Percentiles rank a stretch among this genome's conserved stretches.
These are phyloP conservation scores for Sylvicapra grimmia DNA, from an alignment of 2,113 vertebrate genomes.

Conservation along the genomic window DNA sequence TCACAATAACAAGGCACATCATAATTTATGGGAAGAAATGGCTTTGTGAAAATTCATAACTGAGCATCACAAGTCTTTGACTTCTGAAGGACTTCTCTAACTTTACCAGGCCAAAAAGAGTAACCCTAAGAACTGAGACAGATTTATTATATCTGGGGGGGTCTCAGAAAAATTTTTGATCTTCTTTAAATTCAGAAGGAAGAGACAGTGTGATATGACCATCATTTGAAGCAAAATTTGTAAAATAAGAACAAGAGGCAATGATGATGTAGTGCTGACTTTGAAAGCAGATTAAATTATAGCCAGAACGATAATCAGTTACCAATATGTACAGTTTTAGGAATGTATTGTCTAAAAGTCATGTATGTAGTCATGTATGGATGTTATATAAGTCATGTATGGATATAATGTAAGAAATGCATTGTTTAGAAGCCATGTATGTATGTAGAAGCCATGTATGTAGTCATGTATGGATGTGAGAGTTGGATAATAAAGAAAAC, in stretches of 20 bases:
- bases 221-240: constrained; percentile 66
- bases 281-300: constrained; percentile 37
- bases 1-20: neutral
- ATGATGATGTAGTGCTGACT: constrained; percentile 30
- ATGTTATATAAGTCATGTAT: neutral
- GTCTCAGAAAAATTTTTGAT: constrained; percentile 73
- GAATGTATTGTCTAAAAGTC: neutral
- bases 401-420: neutral
- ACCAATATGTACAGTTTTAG: neutral
- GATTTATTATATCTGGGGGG: constrained; percentile 76
- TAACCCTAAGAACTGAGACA: constrained; percentile 73
- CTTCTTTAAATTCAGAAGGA: constrained; percentile 74
- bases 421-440: neutral
- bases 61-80: constrained; percentile 15
- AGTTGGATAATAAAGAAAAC: neutral
- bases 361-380: neutral
- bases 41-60: constrained; percentile 19
- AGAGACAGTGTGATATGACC: constrained; percentile 69
- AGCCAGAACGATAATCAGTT: constrained; percentile 1
- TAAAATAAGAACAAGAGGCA: constrained; percentile 72
- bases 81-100: constrained; percentile 33
- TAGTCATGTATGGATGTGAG: neutral
- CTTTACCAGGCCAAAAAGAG: constrained; percentile 73
- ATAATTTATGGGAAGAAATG: neutral
- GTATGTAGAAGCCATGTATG: neutral